Evolutionary conservation across 2,888 invertebrate genomes (phyloP).

Genomic region (Bedellia somnulentella): DNA sequence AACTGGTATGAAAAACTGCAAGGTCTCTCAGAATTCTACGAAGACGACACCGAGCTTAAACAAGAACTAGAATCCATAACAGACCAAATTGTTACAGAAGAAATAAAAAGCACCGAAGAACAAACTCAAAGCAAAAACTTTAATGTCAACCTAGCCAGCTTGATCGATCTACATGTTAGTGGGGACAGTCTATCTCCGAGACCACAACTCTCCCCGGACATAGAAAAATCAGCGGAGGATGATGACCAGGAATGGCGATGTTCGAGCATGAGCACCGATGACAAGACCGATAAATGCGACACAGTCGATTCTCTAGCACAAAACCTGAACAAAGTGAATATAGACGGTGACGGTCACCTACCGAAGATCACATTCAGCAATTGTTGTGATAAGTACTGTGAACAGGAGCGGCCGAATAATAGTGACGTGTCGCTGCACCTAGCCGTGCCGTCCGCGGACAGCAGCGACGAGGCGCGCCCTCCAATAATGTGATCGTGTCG

Average conservation of each 20-base stretch:
- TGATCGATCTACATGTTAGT: slow-evolving; percentile 35
- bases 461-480: slow-evolving; percentile 44
- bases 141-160: slow-evolving; percentile 43
- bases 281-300: slow-evolving; percentile 21
- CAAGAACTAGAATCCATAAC: slow-evolving; percentile 37
- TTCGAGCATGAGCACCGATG: slow-evolving; percentile 47
- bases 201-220: slow-evolving; percentile 24
- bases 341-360: slow-evolving; percentile 38
- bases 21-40: slow-evolving; percentile 51
- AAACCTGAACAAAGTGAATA: slow-evolving; percentile 31
- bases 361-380: slow-evolving; percentile 53
- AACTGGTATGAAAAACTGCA: slow-evolving; percentile 42
- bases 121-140: slow-evolving; percentile 22
- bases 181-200: slow-evolving; percentile 33
- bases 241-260: slow-evolving; percentile 49
- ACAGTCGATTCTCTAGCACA: slow-evolving; percentile 34
- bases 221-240: slow-evolving; percentile 22
- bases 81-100: slow-evolving; percentile 29
- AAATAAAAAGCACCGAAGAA: slow-evolving; percentile 19
- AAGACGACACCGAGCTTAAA: slow-evolving; percentile 38
- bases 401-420: slow-evolving; percentile 28
- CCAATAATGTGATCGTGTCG: slow-evolving; percentile 39
- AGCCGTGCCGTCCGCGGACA: slow-evolving; percentile 46
- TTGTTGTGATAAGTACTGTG: slow-evolving; percentile 34
- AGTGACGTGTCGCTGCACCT: slow-evolving; percentile 35